Conservation (phyloP, 2,888 invertebrate genomes). For the Adelphocoris suturalis region DNA sequence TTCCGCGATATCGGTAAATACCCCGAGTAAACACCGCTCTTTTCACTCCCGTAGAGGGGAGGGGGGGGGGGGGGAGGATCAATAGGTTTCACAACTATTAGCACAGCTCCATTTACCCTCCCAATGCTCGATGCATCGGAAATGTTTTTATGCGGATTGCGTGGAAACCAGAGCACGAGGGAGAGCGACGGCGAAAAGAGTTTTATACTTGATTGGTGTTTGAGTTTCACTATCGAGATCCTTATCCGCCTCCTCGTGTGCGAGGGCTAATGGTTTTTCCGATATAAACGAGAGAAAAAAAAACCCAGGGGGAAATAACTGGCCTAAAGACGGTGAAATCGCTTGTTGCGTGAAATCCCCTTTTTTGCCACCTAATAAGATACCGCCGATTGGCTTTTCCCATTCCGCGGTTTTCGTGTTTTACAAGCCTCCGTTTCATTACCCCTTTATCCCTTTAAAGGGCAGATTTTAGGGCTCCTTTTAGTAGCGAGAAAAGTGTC, state of each 20-base stretch:
- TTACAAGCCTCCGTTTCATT: neutral
- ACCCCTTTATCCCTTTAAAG: neutral
- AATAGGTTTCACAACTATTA: neutral
- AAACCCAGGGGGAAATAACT: neutral
- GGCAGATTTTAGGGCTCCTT: neutral
- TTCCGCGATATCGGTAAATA: no score
- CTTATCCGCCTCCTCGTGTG: constrained; percentile 23
- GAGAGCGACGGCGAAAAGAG: neutral
- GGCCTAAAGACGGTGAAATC: constrained; percentile 9
- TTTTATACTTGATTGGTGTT: constrained; percentile 43
- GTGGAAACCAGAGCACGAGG: neutral
- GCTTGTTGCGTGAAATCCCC: constrained; percentile 15
- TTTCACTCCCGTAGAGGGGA: no score
- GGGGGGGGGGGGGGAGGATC: neutral
- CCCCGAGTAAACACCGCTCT: no score
- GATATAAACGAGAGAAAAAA: constrained; percentile 14
- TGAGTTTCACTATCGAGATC: constrained; percentile 22
- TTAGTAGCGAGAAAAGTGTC: no score
- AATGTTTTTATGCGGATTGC: neutral
- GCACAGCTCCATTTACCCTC: constrained; percentile 26
- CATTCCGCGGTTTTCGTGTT: neutral
- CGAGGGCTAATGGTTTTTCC: neutral
- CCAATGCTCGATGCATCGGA: neutral
- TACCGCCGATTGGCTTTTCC: neutral
- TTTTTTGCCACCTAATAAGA: neutral